Conservation (phyloP, 1,140 invertebrate species). For the Platorchestia sp. region DNA sequence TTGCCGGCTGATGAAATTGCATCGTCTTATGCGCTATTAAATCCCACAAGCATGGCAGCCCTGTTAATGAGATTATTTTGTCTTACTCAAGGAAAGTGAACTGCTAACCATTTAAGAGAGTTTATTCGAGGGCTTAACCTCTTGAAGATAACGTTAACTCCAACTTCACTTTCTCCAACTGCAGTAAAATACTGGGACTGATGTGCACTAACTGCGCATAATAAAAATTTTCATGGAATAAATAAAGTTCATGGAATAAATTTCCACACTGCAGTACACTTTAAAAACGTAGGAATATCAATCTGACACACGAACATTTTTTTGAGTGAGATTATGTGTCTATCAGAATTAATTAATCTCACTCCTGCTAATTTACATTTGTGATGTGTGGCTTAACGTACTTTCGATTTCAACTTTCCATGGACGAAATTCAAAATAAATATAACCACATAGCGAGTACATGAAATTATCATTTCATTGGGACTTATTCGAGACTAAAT, state of each 20-base stretch:
- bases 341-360: too few species aligned
- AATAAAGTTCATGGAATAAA: too few species aligned
- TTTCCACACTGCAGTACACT: too few species aligned
- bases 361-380: too few species aligned
- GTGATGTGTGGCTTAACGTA: too few species aligned
- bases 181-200: background rate
- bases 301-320: too few species aligned
- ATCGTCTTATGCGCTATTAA: constrained; percentile 9
- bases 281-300: too few species aligned
- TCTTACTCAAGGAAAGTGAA: background rate
- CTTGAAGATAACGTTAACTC: background rate
- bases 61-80: background rate
- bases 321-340: too few species aligned
- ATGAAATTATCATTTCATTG: background rate
- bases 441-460: background rate
- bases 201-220: too few species aligned
- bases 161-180: background rate
- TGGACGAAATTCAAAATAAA: too few species aligned
- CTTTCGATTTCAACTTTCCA: too few species aligned
- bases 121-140: background rate
- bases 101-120: background rate
- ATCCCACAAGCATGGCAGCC: background rate
- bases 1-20: constrained; percentile 7
- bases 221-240: too few species aligned
- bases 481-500: background rate